These are phyloP conservation scores for Volucella bombylans DNA, from an alignment of 2,888 invertebrate species.

Conservation along the genomic window DNA sequence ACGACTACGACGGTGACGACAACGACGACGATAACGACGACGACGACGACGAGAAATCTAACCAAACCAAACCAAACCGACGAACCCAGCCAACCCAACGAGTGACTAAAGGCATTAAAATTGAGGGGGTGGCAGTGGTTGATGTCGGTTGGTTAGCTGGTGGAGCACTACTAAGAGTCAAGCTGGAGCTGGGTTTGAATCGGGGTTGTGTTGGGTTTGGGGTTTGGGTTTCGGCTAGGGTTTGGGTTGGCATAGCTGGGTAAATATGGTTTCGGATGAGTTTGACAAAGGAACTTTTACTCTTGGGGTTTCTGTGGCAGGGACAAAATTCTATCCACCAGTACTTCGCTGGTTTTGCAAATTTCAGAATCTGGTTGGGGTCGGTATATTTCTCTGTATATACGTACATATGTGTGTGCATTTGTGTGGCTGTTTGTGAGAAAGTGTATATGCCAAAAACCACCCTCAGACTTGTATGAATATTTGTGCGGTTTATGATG, in stretches of 20 bases:
- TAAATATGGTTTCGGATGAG: conserved; percentile 73
- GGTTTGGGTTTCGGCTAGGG: conserved; percentile 1
- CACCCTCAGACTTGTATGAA: conserved; percentile 62
- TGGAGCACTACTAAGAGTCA: neutral
- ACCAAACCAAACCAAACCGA: conserved; percentile 8
- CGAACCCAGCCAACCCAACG: conserved; percentile 3
- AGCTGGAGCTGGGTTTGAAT: too few relatives aligned
- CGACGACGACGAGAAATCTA: conserved; percentile 21
- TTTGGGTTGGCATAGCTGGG: conserved; percentile 61
- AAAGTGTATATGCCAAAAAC: neutral
- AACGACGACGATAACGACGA: neutral
- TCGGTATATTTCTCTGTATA: conserved; percentile 28
- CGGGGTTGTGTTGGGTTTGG: neutral
- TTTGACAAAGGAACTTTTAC: conserved; percentile 74
- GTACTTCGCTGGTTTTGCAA: conserved; percentile 50
- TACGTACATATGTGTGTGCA: conserved; percentile 4
- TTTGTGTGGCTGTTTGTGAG: neutral
- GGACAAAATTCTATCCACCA: conserved; percentile 68
- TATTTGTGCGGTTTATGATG: conserved; percentile 68
- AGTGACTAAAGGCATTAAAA: conserved; percentile 71
- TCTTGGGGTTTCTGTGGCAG: conserved; percentile 69
- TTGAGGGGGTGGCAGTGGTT: conserved; percentile 36
- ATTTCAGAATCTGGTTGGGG: conserved; percentile 31
- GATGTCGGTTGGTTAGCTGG: conserved; percentile 42
- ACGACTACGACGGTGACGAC: neutral